Evolutionary conservation across 2,113 vertebrate species (phyloP), one percentile per base, ranked within the genome.

Genomic region (Podarcis raffonei): DNA sequence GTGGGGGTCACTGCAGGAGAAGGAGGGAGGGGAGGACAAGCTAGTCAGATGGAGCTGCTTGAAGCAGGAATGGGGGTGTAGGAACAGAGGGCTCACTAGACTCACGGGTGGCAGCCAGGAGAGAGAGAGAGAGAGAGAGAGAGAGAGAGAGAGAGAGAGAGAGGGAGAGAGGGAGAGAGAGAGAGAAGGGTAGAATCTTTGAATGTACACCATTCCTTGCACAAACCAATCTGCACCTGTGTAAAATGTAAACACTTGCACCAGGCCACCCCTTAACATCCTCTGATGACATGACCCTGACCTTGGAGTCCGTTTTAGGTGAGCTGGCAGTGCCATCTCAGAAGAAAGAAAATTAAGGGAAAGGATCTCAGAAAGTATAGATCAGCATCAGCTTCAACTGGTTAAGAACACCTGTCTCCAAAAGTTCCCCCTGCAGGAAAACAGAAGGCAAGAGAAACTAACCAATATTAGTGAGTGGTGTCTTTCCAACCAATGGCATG

Each of bases 381-480:
- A 65, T 5, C 9, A 65, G 6, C 27, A 53, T 32, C 30, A 22
- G 37, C 59, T 53, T 66, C 35, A 48, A 13, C 30, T 48, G 37
- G 82, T 18, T 66, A 25, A 68, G 69, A n/a, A 39, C 57, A 16
- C 20, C 22, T 35, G 72, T 37, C 72, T 65, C 1, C 76, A 87
- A 23, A 77, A 23, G 23, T 53, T 0, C 0, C 11, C 35, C 72
- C 86, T 9, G 0, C 65, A 65, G 66, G 30, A 69, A 62, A 23
- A 15, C 27, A 0, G 4, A 48, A 37, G 18, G 0, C 3, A 5
- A 91, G 37, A 3, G 12, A 3, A 85, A 97, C 98, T 96, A 90
- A 99, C 98, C 98, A 85, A 98, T 95, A 90, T 94, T 98, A 77
- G 97, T 97, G 85, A 98, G 96, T 1, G 98, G 98, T 65, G 96